Evolutionary conservation across 2,797 vertebrate genomes (phyloP).

Genomic region (Gallinago stenura): DNA sequence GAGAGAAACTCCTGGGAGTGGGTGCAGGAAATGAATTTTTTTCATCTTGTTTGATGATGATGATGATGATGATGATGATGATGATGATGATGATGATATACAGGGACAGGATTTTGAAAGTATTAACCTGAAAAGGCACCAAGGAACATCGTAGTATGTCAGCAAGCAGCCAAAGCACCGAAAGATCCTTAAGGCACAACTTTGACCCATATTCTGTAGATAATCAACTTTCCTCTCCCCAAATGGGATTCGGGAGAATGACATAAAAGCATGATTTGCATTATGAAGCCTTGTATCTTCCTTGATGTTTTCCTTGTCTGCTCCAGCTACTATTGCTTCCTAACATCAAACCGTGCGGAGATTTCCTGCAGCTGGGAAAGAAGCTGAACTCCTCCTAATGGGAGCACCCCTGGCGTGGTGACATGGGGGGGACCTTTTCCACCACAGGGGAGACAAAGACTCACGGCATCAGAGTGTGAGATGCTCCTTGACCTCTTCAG

Average conservation of each 20-base stretch:
- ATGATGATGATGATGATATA: conserved; percentile 2
- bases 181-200: conserved; percentile 63
- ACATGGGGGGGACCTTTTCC: background rate
- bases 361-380: background rate
- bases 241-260: conserved; percentile 26
- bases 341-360: conserved; percentile 1
- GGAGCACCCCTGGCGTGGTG: background rate
- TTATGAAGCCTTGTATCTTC: conserved; percentile 52
- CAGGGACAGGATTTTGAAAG: conserved; percentile 36
- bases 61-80: conserved; percentile 28
- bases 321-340: conserved; percentile 1
- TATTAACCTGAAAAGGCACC: conserved; percentile 43
- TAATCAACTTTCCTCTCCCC: conserved; percentile 61
- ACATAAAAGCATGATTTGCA: conserved; percentile 67
- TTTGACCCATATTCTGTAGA: conserved; percentile 70
- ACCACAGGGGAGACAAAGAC: background rate
- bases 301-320: conserved; percentile 63
- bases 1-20: conserved; percentile 51
- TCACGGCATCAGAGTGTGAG: background rate
- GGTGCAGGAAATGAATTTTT: conserved; percentile 56
- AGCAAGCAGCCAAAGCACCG: conserved; percentile 4
- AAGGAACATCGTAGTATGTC: background rate
- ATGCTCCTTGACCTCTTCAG: background rate
- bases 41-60: background rate
- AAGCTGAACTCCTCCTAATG: conserved; percentile 16